Percentiles rank a stretch among this genome's conserved stretches.
phyloP scores from a whole-genome alignment of 35 echinoderm and acorn worm genomes.

The Amphiura filiformis region DNA sequence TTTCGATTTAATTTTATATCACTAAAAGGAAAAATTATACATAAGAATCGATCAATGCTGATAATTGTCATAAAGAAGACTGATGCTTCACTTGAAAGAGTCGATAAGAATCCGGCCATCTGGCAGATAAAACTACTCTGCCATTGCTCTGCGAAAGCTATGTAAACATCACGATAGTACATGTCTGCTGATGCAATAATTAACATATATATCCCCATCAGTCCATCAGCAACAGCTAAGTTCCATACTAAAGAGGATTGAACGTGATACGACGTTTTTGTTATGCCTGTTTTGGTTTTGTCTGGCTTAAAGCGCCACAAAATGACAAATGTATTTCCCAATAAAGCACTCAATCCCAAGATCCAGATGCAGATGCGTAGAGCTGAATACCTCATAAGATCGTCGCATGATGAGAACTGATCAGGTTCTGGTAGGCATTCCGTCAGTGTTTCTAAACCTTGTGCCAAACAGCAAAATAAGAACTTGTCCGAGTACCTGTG shows the following conservation, averaged over 20 bases:
- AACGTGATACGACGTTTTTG: too few relatives aligned
- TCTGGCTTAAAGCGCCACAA: too few relatives aligned
- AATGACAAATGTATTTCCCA: too few relatives aligned
- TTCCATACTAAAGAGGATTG: not conserved
- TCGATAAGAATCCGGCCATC: conserved; percentile 77
- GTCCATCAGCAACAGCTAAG: not conserved
- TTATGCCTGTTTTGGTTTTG: too few relatives aligned
- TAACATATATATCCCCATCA: not conserved
- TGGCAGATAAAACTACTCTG: conserved; percentile 49
- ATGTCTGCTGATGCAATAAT: not conserved
- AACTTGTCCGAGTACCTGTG: too few relatives aligned
- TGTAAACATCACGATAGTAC: not conserved
- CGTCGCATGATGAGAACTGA: too few relatives aligned
- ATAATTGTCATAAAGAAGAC: conserved; percentile 81
- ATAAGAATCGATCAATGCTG: conserved; percentile 71
- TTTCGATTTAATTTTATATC: conserved; percentile 64
- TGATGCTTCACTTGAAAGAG: conserved; percentile 81
- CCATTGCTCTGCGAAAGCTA: not conserved
- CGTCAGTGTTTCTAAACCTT: too few relatives aligned
- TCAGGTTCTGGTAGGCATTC: too few relatives aligned
- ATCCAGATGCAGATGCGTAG: too few relatives aligned
- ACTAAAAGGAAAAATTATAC: conserved; percentile 85
- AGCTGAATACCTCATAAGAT: too few relatives aligned
- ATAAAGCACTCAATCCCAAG: too few relatives aligned
- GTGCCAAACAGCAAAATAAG: too few relatives aligned